Percentiles rank a stretch among this genome's conserved stretches.
Conservation (phyloP, 2,888 invertebrate species). For the Thecophora atra region DNA sequence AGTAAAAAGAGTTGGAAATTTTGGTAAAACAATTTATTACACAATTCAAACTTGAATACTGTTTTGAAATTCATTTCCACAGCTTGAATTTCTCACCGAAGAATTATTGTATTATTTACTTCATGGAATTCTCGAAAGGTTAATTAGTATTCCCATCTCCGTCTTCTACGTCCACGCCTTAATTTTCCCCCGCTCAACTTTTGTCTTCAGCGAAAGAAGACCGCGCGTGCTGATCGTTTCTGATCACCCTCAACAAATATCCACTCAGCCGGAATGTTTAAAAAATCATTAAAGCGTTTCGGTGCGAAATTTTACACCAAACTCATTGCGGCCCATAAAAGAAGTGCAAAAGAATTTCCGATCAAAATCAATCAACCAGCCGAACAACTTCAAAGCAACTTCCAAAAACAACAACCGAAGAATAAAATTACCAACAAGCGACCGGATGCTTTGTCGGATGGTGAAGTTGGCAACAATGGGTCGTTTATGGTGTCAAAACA, state of each 20-base stretch:
- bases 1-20: no score
- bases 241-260: conserved; percentile 17
- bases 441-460: conserved; percentile 45
- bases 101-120: no score
- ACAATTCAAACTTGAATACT: no score
- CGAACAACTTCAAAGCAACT: conserved; percentile 10
- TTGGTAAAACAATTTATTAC: no score
- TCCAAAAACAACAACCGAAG: conserved; percentile 10
- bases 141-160: neutral
- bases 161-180: neutral
- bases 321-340: conserved; percentile 52
- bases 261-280: neutral
- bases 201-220: neutral
- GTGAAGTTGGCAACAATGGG: conserved; percentile 39
- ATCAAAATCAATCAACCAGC: conserved; percentile 59
- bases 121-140: neutral
- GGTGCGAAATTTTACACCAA: conserved; percentile 66
- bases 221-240: conserved; percentile 31
- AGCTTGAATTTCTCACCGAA: no score
- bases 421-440: conserved; percentile 35
- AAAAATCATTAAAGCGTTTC: conserved; percentile 62
- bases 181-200: neutral
- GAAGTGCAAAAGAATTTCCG: conserved; percentile 52
- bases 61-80: no score
- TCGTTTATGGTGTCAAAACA: conserved; percentile 44